Percentiles rank a stretch among this genome's conserved stretches.
These are phyloP conservation scores for Cheiracanthium punctorium DNA, from an alignment of 2,888 invertebrate genomes.

Conservation along the genomic window DNA sequence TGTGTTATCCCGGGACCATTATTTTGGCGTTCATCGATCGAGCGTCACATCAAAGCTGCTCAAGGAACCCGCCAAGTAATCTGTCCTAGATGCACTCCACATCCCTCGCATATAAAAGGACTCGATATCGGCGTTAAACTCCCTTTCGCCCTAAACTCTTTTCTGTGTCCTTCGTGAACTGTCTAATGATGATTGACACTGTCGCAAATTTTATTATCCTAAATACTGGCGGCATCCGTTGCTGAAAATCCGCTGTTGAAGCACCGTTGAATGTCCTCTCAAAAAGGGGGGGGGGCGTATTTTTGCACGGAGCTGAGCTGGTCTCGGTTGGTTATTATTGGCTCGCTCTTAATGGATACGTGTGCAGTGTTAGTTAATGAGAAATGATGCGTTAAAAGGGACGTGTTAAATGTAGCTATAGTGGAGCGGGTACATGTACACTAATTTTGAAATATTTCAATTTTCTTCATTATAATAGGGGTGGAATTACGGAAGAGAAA, in stretches of 20 bases:
- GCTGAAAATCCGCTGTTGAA: background rate
- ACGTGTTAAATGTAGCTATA: no score
- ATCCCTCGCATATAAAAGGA: no score
- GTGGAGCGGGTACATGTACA: no score
- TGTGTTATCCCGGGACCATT: no score
- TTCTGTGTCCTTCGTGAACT: background rate
- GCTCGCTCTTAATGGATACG: no score
- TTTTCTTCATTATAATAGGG: no score
- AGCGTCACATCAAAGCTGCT: background rate
- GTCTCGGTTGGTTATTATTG: no score
- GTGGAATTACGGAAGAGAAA: no score
- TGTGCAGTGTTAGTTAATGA: no score
- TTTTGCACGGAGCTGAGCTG: background rate
- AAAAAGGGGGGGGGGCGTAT: background rate
- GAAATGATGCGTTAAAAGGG: no score
- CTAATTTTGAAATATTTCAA: no score
- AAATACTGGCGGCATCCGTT: background rate
- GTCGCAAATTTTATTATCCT: constrained; percentile 7
- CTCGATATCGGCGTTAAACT: background rate
- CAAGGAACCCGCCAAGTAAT: background rate
- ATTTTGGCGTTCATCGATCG: background rate
- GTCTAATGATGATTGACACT: constrained; percentile 3
- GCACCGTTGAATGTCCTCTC: background rate
- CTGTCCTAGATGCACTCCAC: no score
- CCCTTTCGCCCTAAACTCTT: background rate